Percentiles rank a stretch among this genome's conserved stretches.
Evolutionary conservation across 2,888 invertebrate genomes (phyloP).

Genomic region (Chaetogeoica ovagalla): DNA sequence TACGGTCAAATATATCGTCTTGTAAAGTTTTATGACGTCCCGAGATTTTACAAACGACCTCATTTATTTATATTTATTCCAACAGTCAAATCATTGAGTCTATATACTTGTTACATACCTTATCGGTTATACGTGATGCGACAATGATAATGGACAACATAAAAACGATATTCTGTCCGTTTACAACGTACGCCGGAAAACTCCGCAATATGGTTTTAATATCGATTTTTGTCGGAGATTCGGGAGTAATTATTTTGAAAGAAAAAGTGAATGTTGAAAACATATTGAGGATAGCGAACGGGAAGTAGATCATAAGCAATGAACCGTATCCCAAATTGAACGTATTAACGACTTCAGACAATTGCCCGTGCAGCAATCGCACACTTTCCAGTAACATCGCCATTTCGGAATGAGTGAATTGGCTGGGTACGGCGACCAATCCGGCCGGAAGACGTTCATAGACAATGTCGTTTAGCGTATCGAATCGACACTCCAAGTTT

Average conservation of each 20-base stretch:
- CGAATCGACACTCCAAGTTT: background rate
- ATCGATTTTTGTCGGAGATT: no score
- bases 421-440: no score
- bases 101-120: background rate
- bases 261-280: background rate
- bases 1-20: no score
- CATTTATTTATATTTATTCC: no score
- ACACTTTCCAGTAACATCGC: background rate
- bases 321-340: background rate
- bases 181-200: no score
- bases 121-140: constrained; percentile 2
- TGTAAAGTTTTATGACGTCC: no score
- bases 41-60: no score
- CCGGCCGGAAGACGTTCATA: background rate
- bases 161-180: background rate
- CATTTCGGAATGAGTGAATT: background rate
- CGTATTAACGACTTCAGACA: background rate
- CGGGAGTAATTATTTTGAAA: no score
- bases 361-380: background rate
- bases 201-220: background rate
- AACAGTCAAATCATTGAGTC: no score
- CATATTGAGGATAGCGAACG: background rate
- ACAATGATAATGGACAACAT: background rate
- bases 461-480: background rate
- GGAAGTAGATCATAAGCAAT: background rate